These are phyloP conservation scores for Ips typographus DNA, from an alignment of 1,140 invertebrate genomes.

Conservation along the genomic window DNA sequence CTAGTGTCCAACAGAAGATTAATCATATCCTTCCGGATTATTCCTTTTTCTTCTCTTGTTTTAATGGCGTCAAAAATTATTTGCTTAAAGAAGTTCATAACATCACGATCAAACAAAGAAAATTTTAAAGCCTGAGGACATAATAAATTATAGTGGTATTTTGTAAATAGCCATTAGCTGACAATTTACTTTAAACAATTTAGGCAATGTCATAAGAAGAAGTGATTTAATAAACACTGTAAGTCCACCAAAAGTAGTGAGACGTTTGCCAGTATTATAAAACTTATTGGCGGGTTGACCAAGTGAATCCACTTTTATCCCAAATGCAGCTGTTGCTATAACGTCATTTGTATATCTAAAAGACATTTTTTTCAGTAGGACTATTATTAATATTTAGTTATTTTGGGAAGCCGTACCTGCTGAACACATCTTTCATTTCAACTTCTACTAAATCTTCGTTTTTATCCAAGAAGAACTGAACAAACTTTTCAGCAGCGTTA, in stretches of 20 bases:
- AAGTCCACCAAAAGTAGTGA: constrained; percentile 45
- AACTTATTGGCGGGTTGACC: constrained; percentile 47
- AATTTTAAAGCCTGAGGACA: constrained; percentile 12
- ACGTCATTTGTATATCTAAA: constrained; percentile 49
- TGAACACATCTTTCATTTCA: constrained; percentile 41
- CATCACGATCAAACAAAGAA: background rate
- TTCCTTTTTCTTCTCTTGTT: constrained; percentile 47
- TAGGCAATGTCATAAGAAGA: constrained; percentile 9
- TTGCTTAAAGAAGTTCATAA: constrained; percentile 39
- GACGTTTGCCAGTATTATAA: constrained; percentile 44
- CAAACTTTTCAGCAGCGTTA: constrained; percentile 45
- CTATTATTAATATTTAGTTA: constrained; percentile 6
- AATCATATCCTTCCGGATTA: constrained; percentile 53
- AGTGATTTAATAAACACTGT: constrained; percentile 20
- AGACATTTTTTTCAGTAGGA: background rate
- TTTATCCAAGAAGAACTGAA: constrained; percentile 42
- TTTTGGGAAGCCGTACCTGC: constrained; percentile 36
- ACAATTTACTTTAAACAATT: constrained; percentile 13
- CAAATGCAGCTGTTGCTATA: constrained; percentile 51
- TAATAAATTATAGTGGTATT: constrained; percentile 13
- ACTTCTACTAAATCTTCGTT: constrained; percentile 28
- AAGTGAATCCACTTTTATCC: constrained; percentile 48
- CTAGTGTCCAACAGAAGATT: constrained; percentile 52
- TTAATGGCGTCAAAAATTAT: constrained; percentile 49
- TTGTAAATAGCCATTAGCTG: background rate